Conservation (phyloP, 1,140 invertebrate genomes). For the Halictus rubicundus region DNA sequence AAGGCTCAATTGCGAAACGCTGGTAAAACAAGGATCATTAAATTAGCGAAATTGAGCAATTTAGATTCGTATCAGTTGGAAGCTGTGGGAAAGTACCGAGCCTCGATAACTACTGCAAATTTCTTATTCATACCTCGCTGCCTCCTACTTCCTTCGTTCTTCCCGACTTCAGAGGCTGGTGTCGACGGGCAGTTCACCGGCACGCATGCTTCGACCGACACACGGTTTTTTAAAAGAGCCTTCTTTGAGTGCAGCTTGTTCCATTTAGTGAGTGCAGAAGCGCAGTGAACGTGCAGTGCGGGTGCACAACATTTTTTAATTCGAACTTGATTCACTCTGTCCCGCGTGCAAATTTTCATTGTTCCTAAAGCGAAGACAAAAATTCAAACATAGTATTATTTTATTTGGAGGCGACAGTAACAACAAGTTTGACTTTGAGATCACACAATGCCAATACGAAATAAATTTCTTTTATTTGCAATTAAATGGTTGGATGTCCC, state of each 20-base stretch:
- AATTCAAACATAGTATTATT: too few relatives aligned
- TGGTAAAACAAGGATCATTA: not conserved
- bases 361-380: too few relatives aligned
- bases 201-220: conserved; percentile 11
- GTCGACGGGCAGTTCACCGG: conserved; percentile 30
- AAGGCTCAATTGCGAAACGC: too few relatives aligned
- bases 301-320: too few relatives aligned
- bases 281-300: not conserved
- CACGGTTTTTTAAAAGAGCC: conserved; percentile 6
- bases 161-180: not conserved
- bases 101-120: not conserved
- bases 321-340: too few relatives aligned
- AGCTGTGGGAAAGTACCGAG: not conserved
- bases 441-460: too few relatives aligned
- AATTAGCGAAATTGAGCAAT: not conserved
- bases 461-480: too few relatives aligned
- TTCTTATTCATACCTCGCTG: conserved; percentile 11
- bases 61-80: not conserved
- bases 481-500: too few relatives aligned
- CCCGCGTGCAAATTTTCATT: too few relatives aligned
- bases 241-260: not conserved
- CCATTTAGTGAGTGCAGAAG: not conserved
- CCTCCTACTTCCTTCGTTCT: conserved; percentile 47
- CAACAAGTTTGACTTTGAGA: too few relatives aligned
- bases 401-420: too few relatives aligned